These are phyloP conservation scores for Glaucidium brasilianum DNA, from an alignment of 2,113 vertebrate species.

Conservation along the genomic window DNA sequence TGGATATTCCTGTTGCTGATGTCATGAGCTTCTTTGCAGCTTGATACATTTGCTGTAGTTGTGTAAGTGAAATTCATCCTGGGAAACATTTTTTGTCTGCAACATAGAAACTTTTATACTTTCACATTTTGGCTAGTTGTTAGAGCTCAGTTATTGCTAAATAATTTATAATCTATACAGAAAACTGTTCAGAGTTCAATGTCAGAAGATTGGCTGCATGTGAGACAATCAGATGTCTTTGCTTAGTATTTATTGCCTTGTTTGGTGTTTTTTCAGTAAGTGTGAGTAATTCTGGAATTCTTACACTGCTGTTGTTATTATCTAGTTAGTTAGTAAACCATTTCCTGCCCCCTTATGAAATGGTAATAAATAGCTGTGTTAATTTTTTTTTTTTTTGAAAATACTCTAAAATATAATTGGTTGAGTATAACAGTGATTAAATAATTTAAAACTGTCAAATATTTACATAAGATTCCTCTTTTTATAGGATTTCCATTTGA, in stretches of 20 bases:
- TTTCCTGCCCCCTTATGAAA: neutral
- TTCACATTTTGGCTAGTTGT: neutral
- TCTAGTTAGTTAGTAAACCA: neutral
- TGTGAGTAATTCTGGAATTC: neutral
- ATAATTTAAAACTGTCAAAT: neutral
- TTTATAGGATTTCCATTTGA: conserved; percentile 92
- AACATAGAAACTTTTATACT: neutral
- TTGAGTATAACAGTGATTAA: neutral
- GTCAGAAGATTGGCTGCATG: neutral
- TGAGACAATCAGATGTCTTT: neutral
- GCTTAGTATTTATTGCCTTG: neutral
- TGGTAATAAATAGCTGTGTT: neutral
- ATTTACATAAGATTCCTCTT: neutral
- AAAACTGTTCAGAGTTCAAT: neutral
- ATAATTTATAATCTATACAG: neutral
- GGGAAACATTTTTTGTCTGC: neutral
- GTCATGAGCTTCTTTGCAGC: neutral
- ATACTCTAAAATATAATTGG: neutral
- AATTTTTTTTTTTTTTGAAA: neutral
- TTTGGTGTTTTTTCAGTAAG: neutral
- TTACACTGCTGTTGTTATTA: neutral
- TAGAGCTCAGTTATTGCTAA: neutral
- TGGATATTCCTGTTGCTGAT: neutral
- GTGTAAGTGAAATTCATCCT: neutral
- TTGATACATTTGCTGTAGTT: neutral